Evolutionary conservation across 1,140 invertebrate genomes (phyloP).

Genomic region (Lasioglossum baleicum): DNA sequence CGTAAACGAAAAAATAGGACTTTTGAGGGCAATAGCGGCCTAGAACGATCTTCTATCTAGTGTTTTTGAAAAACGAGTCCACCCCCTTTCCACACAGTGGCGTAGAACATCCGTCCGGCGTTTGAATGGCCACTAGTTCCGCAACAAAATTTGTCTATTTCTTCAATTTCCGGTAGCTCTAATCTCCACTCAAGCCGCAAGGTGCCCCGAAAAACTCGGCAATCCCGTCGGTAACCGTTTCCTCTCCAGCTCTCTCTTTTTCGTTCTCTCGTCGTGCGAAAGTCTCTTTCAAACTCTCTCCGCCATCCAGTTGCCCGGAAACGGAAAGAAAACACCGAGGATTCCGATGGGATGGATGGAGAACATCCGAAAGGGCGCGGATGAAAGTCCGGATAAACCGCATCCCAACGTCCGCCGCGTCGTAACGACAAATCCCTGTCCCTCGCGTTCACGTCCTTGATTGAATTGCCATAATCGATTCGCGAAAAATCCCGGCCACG

Average conservation of each 20-base stretch:
- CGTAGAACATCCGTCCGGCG: too few relatives aligned
- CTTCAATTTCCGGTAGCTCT: not conserved
- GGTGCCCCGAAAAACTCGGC: constrained; percentile 35
- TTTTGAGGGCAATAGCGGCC: too few relatives aligned
- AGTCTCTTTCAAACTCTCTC: constrained; percentile 26
- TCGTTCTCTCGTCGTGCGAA: not conserved
- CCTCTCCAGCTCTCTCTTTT: not conserved
- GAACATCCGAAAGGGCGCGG: constrained; percentile 61
- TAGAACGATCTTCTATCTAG: too few relatives aligned
- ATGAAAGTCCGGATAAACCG: constrained; percentile 53
- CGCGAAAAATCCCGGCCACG: constrained; percentile 61
- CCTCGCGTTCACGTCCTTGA: constrained; percentile 16
- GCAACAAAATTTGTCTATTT: too few relatives aligned
- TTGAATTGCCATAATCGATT: constrained; percentile 68
- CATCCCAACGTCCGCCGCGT: constrained; percentile 35
- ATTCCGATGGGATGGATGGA: constrained; percentile 58
- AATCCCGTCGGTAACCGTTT: constrained; percentile 29
- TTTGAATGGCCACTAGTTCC: not conserved
- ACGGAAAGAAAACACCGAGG: constrained; percentile 64
- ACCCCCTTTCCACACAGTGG: too few relatives aligned
- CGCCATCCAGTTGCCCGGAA: constrained; percentile 51
- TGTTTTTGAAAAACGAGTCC: too few relatives aligned
- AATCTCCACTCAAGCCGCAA: not conserved
- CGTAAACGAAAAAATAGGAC: too few relatives aligned
- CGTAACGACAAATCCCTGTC: constrained; percentile 59